Conservation (phyloP, 2,888 invertebrate species). For the Melikaiella ostensackeni region DNA sequence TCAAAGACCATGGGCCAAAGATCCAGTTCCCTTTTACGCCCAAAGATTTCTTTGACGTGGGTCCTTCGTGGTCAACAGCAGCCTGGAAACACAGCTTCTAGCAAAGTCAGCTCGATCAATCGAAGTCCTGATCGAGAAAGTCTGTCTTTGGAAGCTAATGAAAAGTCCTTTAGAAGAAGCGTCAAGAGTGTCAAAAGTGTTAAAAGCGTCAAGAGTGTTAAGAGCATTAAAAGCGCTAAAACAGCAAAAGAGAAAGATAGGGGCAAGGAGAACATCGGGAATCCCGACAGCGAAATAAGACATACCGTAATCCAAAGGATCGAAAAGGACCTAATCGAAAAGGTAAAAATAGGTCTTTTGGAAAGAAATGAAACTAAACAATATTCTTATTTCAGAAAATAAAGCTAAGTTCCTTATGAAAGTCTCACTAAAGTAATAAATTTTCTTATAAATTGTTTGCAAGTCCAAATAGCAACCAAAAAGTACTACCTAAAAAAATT, state of each 20-base stretch:
- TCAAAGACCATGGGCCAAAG: conserved; percentile 69
- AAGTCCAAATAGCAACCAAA: too few relatives aligned
- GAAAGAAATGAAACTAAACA: too few relatives aligned
- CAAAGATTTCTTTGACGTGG: conserved; percentile 88
- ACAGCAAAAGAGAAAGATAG: conserved; percentile 57
- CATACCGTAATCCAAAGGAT: conserved; percentile 54
- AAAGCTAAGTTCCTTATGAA: too few relatives aligned
- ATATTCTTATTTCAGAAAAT: too few relatives aligned
- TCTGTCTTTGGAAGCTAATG: conserved; percentile 52
- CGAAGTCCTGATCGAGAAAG: conserved; percentile 42
- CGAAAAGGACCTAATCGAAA: conserved; percentile 58
- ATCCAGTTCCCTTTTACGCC: conserved; percentile 70
- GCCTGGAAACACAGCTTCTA: conserved; percentile 10
- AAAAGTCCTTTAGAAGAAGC: conserved; percentile 63
- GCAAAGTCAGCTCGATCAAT: conserved; percentile 1
- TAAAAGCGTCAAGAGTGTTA: conserved; percentile 58
- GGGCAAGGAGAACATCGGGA: conserved; percentile 61
- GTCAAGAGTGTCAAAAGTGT: conserved; percentile 60
- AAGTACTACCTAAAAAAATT: too few relatives aligned
- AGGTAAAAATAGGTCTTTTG: conserved; percentile 51
- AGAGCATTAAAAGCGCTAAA: conserved; percentile 48
- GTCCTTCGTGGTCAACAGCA: conserved; percentile 80
- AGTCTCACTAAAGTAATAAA: too few relatives aligned
- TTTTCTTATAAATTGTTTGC: too few relatives aligned
- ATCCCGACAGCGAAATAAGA: conserved; percentile 60